phyloP scores from a whole-genome alignment of 2,797 vertebrate genomes.

The Botia almorhae region DNA sequence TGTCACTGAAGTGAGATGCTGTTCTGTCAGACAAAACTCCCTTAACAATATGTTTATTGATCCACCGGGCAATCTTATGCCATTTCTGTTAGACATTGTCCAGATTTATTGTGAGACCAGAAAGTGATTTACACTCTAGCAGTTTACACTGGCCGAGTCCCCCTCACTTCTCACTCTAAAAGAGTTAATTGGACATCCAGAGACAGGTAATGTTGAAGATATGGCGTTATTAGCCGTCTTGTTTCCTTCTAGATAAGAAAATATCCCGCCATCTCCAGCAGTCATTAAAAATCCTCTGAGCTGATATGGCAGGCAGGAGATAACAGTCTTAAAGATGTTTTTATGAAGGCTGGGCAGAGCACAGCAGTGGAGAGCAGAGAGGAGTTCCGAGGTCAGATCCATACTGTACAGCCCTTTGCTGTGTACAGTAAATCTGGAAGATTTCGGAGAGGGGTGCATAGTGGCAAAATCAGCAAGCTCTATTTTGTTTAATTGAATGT shows the following conservation, averaged over 20 bases:
- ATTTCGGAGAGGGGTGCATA: not conserved
- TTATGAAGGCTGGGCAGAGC: not conserved
- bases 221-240: conserved; percentile 46
- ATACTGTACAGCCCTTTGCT: not conserved
- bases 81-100: conserved; percentile 42
- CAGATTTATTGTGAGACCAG: conserved; percentile 32
- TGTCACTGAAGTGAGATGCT: conserved; percentile 43
- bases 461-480: not conserved
- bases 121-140: conserved; percentile 54
- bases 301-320: conserved; percentile 35
- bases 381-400: conserved; percentile 5
- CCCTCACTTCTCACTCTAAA: conserved; percentile 22
- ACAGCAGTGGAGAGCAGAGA: not conserved
- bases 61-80: conserved; percentile 40
- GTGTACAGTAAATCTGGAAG: not conserved
- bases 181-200: conserved; percentile 54
- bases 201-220: conserved; percentile 54
- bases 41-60: conserved; percentile 62
- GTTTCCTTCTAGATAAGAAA: conserved; percentile 47
- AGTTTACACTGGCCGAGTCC: conserved; percentile 22
- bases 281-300: conserved; percentile 50
- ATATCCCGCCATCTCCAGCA: conserved; percentile 47
- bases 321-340: conserved; percentile 7
- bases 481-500: too few relatives aligned
- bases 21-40: conserved; percentile 49